phyloP scores from a whole-genome alignment of 1,140 invertebrate genomes.

The Druon quercuslanigerum region DNA sequence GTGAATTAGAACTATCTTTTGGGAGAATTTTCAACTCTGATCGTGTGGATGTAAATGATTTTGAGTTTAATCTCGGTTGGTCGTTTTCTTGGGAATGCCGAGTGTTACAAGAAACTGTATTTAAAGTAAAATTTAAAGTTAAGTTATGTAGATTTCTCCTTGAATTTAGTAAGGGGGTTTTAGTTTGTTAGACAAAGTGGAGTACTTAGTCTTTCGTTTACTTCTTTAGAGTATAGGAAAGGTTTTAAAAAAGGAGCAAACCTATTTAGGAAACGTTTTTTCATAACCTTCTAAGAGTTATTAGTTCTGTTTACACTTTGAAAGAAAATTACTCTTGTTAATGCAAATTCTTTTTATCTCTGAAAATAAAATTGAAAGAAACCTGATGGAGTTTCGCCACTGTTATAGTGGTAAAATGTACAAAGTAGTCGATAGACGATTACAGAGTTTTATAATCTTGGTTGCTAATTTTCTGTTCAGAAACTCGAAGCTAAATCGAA shows the following conservation, averaged over 20 bases:
- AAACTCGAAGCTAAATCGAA: neutral
- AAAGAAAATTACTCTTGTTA: neutral
- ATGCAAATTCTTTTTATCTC: neutral
- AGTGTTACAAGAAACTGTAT: slow-evolving; percentile 4
- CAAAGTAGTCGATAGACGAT: neutral
- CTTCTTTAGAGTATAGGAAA: neutral
- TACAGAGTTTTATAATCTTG: neutral
- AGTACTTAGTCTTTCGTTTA: neutral
- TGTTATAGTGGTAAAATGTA: neutral
- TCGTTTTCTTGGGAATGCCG: neutral
- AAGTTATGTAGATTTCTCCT: slow-evolving; percentile 10
- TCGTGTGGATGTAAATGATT: slow-evolving; percentile 21
- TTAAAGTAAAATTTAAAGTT: slow-evolving; percentile 22
- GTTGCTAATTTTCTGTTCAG: neutral
- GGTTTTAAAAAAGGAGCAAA: too few relatives aligned
- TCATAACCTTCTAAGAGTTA: too few relatives aligned
- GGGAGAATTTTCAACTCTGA: neutral
- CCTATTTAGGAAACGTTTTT: too few relatives aligned
- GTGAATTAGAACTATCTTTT: neutral
- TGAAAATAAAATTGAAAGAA: neutral
- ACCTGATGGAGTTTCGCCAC: neutral
- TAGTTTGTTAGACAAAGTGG: slow-evolving; percentile 11
- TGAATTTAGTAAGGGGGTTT: slow-evolving; percentile 6
- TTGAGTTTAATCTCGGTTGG: slow-evolving; percentile 5
- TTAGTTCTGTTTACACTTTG: too few relatives aligned